Evolutionary conservation across 1,140 invertebrate species (phyloP).

Genomic region (Choristoneura fumiferana): DNA sequence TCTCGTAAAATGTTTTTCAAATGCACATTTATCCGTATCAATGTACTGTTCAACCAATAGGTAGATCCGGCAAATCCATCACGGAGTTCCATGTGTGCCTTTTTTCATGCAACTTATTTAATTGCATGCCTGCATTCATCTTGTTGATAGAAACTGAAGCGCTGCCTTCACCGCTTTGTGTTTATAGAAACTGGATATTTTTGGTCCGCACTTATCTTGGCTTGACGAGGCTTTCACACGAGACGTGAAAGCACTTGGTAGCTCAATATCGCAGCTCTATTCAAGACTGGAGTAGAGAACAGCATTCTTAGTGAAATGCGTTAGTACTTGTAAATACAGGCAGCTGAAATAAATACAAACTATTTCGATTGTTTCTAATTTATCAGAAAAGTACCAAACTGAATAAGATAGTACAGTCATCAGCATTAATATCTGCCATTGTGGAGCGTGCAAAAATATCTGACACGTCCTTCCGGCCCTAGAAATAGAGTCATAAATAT

Average conservation of each 20-base stretch:
- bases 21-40: not conserved
- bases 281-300: slow-evolving; percentile 20
- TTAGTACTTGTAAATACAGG: not conserved
- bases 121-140: slow-evolving; percentile 3
- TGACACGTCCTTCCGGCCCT: too few relatives aligned
- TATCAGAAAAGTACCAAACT: too few relatives aligned
- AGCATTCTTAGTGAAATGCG: not conserved
- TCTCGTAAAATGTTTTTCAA: not conserved
- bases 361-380: too few relatives aligned
- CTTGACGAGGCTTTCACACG: slow-evolving; percentile 37
- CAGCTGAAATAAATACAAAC: too few relatives aligned
- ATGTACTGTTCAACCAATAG: slow-evolving; percentile 4
- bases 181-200: slow-evolving; percentile 8
- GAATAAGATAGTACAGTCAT: too few relatives aligned
- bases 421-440: too few relatives aligned
- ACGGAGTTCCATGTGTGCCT: not conserved
- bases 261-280: slow-evolving; percentile 38
- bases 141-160: not conserved
- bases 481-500: too few relatives aligned
- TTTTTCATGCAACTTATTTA: not conserved
- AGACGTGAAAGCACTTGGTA: slow-evolving; percentile 42
- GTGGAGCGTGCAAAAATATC: too few relatives aligned
- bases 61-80: not conserved
- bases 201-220: slow-evolving; percentile 20
- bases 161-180: not conserved